phyloP scores from a whole-genome alignment of 2,113 vertebrate species.

The Anser brachyrhynchus region DNA sequence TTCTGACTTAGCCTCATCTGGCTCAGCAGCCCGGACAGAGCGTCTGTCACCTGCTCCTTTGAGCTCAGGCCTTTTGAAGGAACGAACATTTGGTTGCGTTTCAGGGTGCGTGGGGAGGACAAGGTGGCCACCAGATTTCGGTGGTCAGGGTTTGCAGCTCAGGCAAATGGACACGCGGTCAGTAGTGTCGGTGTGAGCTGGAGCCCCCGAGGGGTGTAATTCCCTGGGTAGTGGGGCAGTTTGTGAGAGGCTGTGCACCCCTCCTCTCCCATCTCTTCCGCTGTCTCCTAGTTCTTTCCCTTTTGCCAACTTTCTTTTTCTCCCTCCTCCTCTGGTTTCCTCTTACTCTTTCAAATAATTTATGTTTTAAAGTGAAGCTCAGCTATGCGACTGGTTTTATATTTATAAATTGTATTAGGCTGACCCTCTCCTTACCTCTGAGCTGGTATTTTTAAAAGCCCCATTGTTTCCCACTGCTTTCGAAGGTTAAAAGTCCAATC shows the following conservation, averaged over 20 bases:
- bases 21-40: neutral
- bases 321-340: slow-evolving; percentile 7
- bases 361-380: slow-evolving; percentile 29
- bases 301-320: neutral
- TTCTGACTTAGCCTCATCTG: neutral
- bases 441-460: slow-evolving; percentile 70
- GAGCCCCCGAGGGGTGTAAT: neutral
- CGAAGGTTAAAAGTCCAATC: slow-evolving; percentile 70
- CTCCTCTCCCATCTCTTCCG: neutral
- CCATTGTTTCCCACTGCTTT: slow-evolving; percentile 41
- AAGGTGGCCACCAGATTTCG: neutral
- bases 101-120: neutral
- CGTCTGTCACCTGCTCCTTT: neutral
- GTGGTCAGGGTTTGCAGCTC: neutral
- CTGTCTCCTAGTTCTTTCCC: neutral
- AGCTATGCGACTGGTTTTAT: slow-evolving; percentile 43
- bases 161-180: neutral
- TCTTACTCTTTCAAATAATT: slow-evolving; percentile 4
- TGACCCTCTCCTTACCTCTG: slow-evolving; percentile 67
- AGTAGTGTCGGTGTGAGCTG: neutral
- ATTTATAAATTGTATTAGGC: slow-evolving; percentile 49
- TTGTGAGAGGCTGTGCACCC: neutral
- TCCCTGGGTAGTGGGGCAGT: neutral
- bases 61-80: neutral
- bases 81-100: neutral